Percentiles rank a stretch among this genome's conserved stretches.
Evolutionary conservation across 1,140 invertebrate genomes (phyloP).

Genomic region (Glomeris maerens): DNA sequence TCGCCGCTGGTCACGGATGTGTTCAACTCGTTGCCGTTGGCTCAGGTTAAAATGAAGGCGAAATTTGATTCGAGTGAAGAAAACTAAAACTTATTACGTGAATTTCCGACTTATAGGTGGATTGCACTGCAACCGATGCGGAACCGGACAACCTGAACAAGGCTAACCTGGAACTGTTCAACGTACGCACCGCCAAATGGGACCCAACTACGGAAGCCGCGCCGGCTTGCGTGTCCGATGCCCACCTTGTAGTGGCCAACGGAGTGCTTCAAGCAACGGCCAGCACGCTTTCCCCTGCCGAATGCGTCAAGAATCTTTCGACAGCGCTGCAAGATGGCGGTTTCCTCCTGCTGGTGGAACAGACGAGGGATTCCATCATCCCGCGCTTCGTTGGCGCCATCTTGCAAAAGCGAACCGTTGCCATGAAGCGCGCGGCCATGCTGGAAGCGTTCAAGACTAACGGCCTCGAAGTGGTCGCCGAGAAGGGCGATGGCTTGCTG

Average conservation of each 20-base stretch:
- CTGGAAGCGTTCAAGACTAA: constrained; percentile 29
- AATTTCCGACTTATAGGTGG: no score
- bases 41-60: no score
- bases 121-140: constrained; percentile 8
- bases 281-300: neutral
- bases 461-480: constrained; percentile 31
- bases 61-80: no score
- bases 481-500: constrained; percentile 24
- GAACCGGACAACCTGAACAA: constrained; percentile 23
- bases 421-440: neutral
- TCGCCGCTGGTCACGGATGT: neutral
- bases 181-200: constrained; percentile 25
- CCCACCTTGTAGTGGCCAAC: constrained; percentile 28
- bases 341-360: constrained; percentile 62
- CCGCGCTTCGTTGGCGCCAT: constrained; percentile 19
- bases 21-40: constrained; percentile 3
- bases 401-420: neutral
- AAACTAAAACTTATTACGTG: no score
- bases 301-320: constrained; percentile 34
- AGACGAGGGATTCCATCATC: constrained; percentile 34
- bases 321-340: constrained; percentile 51
- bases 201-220: constrained; percentile 20
- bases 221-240: constrained; percentile 15
- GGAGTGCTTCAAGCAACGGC: constrained; percentile 17
- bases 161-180: constrained; percentile 23